Evolutionary conservation across 2,888 invertebrate species (phyloP), one percentile per base, ranked within the genome.

Genomic region (Mesorhabditis sp.): DNA sequence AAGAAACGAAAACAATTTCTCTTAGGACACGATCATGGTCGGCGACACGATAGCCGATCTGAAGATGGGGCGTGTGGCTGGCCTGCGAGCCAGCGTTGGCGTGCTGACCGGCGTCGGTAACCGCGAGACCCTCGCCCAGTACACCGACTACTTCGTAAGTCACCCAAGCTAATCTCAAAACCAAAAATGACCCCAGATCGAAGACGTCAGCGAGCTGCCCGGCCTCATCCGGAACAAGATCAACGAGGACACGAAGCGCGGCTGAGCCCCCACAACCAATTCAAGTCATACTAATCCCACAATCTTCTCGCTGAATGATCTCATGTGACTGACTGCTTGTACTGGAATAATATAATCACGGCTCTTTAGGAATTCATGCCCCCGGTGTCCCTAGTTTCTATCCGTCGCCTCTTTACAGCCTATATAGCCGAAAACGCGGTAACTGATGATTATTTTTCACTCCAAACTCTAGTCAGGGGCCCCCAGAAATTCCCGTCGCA

Each of bases 31-130:
- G 4, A 80, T 86, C 4, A 87, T 88, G 87, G 87, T 88, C 7
- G 88, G 88, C 4, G 88, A 88, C 80, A 87, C 88, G 7, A 82
- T 86, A 65, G 87, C 87, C 13, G 88, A 88, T 74, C 83, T 88
- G 74, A 86, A 86, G 63, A 87, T 88, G 87, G 88, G 86, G 4
- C 80, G 84, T 68, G 84, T 86, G 4, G 87, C 88, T 42, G 85
- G 78, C 10, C 82, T 88, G 6, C 86, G 87, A 5, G 86, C 85
- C 75, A 85, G 84, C 67, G 84, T 88, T 42, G 88, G 87, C 2
- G 88, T 88, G 5, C 80, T 88, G 67, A 87, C 87, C 68, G 88
- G 88, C 4, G 80, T 85, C 61, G 85, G 83, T 28, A 79, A 76
- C 41, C 75, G 77, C 28, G 77, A 81, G 65, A 79, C 83, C n/a